Evolutionary conservation across 2,888 invertebrate genomes (phyloP).

Genomic region (Eurois occulta): DNA sequence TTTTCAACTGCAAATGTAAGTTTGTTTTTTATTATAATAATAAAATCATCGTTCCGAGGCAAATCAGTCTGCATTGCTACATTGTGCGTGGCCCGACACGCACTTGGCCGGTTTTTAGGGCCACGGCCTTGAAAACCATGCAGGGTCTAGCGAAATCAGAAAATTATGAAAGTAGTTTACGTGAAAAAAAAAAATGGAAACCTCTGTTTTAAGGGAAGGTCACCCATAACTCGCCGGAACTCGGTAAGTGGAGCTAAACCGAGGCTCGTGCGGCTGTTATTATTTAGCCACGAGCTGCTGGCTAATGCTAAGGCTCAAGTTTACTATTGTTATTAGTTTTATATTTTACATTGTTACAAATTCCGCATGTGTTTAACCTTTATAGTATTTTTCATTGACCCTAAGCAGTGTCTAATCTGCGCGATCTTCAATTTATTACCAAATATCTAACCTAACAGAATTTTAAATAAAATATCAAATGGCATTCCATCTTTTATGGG

Average conservation of each 20-base stretch:
- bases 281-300: not conserved
- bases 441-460: conserved; percentile 19
- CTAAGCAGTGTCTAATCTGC: conserved; percentile 21
- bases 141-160: too few relatives aligned
- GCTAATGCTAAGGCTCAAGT: not conserved
- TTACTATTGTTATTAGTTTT: not conserved
- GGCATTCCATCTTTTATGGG: conserved; percentile 15
- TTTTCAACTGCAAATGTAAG: too few relatives aligned
- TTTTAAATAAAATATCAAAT: conserved; percentile 31
- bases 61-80: too few relatives aligned
- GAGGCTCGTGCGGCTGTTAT: not conserved
- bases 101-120: too few relatives aligned
- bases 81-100: too few relatives aligned
- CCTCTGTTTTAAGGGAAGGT: not conserved
- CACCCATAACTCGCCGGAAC: too few relatives aligned
- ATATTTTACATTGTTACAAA: not conserved
- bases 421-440: conserved; percentile 30
- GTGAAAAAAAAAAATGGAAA: too few relatives aligned
- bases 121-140: too few relatives aligned
- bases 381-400: conserved; percentile 3
- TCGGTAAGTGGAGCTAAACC: not conserved
- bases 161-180: too few relatives aligned
- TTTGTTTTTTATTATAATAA: too few relatives aligned
- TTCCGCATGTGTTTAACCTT: not conserved
- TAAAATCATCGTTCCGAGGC: too few relatives aligned